Evolutionary conservation across 2,888 invertebrate species (phyloP).

Genomic region (Gastrophysa polygoni): DNA sequence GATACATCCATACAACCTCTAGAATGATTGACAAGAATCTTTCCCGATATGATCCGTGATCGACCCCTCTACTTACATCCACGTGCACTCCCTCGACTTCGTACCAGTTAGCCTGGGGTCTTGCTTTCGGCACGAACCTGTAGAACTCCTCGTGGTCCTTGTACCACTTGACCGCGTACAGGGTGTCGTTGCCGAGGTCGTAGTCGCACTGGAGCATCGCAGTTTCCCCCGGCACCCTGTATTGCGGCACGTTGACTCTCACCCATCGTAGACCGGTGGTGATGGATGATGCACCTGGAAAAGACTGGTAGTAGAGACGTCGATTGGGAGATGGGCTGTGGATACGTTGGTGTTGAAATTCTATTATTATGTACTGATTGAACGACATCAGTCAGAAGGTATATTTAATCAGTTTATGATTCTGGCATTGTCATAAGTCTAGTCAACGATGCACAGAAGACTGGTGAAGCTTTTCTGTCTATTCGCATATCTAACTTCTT

Average conservation of each 20-base stretch:
- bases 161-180: conserved; percentile 86
- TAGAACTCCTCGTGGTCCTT: conserved; percentile 86
- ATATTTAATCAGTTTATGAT: too few relatives aligned
- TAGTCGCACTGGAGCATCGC: conserved; percentile 56
- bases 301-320: too few relatives aligned
- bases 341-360: neutral
- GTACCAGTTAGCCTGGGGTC: conserved; percentile 73
- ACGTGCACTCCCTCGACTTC: conserved; percentile 71
- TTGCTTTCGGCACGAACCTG: conserved; percentile 75
- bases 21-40: too few relatives aligned
- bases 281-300: conserved; percentile 17
- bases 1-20: too few relatives aligned
- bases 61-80: conserved; percentile 64
- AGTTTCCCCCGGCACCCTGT: conserved; percentile 54
- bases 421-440: too few relatives aligned
- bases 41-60: too few relatives aligned
- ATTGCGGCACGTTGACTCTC: conserved; percentile 56
- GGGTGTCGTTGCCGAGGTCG: conserved; percentile 62
- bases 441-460: too few relatives aligned
- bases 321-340: too few relatives aligned
- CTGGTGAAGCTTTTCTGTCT: too few relatives aligned
- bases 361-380: too few relatives aligned
- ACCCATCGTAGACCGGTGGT: conserved; percentile 52
- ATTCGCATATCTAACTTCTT: too few relatives aligned
- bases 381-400: too few relatives aligned